Evolutionary conservation across 2,113 vertebrate genomes (phyloP).

Genomic region (Rousettus leschenaultii): DNA sequence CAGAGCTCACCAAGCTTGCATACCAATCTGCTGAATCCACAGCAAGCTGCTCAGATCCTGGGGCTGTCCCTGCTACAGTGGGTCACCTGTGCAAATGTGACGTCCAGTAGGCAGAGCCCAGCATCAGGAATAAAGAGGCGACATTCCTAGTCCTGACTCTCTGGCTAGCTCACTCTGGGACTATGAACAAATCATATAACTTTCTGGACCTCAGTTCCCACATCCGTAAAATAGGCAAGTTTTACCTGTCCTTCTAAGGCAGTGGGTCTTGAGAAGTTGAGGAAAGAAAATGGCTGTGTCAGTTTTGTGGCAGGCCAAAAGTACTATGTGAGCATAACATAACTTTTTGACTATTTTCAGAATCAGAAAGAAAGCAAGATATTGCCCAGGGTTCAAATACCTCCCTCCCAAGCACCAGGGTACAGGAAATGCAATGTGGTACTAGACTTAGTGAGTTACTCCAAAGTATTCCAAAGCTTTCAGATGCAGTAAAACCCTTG

Average conservation of each 20-base stretch:
- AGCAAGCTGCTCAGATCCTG: not conserved
- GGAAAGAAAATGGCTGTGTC: not conserved
- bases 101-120: not conserved
- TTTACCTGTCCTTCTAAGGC: not conserved
- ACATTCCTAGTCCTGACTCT: not conserved
- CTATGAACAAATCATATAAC: not conserved
- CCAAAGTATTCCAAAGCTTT: constrained; percentile 10
- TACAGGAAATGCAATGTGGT: not conserved
- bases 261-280: not conserved
- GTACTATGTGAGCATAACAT: not conserved
- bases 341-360: not conserved
- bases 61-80: not conserved
- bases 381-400: not conserved
- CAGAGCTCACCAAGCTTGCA: constrained; percentile 73
- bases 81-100: not conserved
- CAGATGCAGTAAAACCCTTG: constrained; percentile 32
- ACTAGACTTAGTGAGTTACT: not conserved
- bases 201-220: constrained; percentile 18
- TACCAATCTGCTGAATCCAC: constrained; percentile 62
- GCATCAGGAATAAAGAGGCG: not conserved
- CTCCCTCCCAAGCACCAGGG: not conserved
- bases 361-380: not conserved
- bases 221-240: not conserved
- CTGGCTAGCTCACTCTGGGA: not conserved
- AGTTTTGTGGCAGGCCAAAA: not conserved